Evolutionary conservation across 2,113 vertebrate genomes (phyloP), one percentile per base, ranked within the genome.

Genomic region (Mionectes macconnelli): DNA sequence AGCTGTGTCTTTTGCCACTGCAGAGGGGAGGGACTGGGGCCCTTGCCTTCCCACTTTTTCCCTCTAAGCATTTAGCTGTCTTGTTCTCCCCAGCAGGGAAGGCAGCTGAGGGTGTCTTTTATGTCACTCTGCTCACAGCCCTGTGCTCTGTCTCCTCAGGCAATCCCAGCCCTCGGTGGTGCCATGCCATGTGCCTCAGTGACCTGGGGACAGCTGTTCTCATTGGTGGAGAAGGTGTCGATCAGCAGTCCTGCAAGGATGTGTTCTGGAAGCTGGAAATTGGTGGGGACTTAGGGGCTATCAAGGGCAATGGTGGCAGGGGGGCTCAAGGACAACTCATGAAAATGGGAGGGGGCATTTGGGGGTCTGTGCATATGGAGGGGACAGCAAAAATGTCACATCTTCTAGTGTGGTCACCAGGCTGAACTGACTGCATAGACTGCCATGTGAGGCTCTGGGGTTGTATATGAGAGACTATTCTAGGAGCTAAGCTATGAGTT

Each of bases 241-340:
- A 98, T 69, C 97, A 98, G 33, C 97, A 94, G 81, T 81, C 90
- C 78, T 98, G 98, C 96, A 93, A 95, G 56, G 99, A 99, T 96
- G 96, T 96, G 0, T 64, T 99, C 52, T 99, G 99, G 99, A 99
- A 99, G 90, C 96, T 99, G 30, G 98, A 99, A 96, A 97, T 98
- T 31, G 98, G 99, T 99, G 67, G 40, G 95, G 14, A 74, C 42
- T 64, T 91, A 1, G 24, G 44, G 27, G 22, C 39, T 84, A 6
- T 73, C 39, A 39, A 33, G 81, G n/a, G 31, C 66, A 56, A 4
- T 33, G 24, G 40, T 24, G 22, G 12, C 37, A 45, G 42, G 67
- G 70, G 55, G 56, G 59, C 16, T 72, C 0, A 0, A 47, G 49
- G 59, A 56, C 5, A 85, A 42, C 19, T 67, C 20, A 6, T 35